A percentile compares a stretch with the other conserved stretches of the same genome.
These are phyloP conservation scores for Zaprionus gabonicus DNA, from an alignment of 1,140 invertebrate genomes.

Conservation along the genomic window DNA sequence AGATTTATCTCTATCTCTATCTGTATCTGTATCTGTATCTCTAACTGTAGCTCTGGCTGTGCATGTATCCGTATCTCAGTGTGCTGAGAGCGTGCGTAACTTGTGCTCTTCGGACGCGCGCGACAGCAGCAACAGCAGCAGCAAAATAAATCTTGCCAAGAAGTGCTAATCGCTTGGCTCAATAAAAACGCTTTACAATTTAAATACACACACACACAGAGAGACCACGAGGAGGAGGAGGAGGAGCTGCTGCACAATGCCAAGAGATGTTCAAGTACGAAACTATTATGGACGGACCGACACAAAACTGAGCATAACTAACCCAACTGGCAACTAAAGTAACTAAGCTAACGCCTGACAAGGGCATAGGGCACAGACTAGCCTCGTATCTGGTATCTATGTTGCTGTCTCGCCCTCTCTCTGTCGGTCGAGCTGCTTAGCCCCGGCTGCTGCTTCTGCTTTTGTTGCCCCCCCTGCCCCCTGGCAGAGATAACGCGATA, in stretches of 20 bases:
- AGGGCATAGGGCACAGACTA: constrained; percentile 47
- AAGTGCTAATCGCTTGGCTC: constrained; percentile 75
- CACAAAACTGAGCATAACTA: not conserved
- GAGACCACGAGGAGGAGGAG: not conserved
- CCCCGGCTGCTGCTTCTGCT: constrained; percentile 32
- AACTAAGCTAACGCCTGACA: constrained; percentile 19
- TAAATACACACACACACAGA: constrained; percentile 45
- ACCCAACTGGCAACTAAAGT: not conserved
- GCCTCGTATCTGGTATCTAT: constrained; percentile 20
- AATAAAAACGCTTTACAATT: constrained; percentile 73
- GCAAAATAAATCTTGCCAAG: constrained; percentile 59
- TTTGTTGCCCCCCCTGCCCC: constrained; percentile 20
- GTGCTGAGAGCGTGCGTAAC: constrained; percentile 2
- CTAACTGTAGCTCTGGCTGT: constrained; percentile 10
- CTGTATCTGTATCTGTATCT: constrained; percentile 15
- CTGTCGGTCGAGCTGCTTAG: constrained; percentile 36
- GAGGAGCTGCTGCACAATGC: constrained; percentile 29
- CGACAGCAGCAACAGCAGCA: constrained; percentile 25
- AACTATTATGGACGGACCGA: constrained; percentile 27
- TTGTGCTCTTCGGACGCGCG: constrained; percentile 37
- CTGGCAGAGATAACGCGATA: constrained; percentile 57
- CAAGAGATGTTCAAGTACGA: constrained; percentile 46
- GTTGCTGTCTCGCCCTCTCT: not conserved
- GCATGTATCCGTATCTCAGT: not conserved
- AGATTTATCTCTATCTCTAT: not conserved